Conservation (phyloP, 1,140 invertebrate species). For the Akabosia matsudoensis region DNA sequence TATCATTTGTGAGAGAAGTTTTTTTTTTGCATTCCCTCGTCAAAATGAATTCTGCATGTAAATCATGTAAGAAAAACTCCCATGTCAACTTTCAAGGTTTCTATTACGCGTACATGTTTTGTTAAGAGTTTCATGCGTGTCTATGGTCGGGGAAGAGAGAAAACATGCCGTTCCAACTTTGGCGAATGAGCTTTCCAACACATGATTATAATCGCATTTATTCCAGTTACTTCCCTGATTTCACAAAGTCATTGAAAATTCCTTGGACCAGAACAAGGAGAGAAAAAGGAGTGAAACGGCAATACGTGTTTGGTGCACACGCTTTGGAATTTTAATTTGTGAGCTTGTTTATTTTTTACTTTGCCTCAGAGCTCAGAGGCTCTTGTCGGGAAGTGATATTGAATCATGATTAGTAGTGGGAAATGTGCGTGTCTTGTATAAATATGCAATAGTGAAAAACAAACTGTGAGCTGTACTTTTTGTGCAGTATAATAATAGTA, state of each 20-base stretch:
- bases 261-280: too few species aligned
- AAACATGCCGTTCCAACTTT: neutral
- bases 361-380: neutral
- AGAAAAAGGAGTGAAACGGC: too few species aligned
- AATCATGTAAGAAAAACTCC: too few species aligned
- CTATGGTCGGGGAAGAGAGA: neutral
- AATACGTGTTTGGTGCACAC: too few species aligned
- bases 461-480: neutral
- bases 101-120: too few species aligned
- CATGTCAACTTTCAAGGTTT: too few species aligned
- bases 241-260: too few species aligned
- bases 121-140: neutral
- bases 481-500: neutral
- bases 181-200: neutral
- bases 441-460: neutral
- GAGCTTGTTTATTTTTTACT: neutral
- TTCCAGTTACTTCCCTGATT: too few species aligned
- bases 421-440: slow-evolving; percentile 6
- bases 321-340: slow-evolving; percentile 9
- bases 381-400: neutral
- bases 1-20: too few species aligned
- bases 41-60: too few species aligned
- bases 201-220: neutral
- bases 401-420: neutral
- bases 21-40: too few species aligned